Evolutionary conservation across 1,140 invertebrate species (phyloP), one percentile per base, ranked within the genome.

Genomic region (Leptinotarsa texana): DNA sequence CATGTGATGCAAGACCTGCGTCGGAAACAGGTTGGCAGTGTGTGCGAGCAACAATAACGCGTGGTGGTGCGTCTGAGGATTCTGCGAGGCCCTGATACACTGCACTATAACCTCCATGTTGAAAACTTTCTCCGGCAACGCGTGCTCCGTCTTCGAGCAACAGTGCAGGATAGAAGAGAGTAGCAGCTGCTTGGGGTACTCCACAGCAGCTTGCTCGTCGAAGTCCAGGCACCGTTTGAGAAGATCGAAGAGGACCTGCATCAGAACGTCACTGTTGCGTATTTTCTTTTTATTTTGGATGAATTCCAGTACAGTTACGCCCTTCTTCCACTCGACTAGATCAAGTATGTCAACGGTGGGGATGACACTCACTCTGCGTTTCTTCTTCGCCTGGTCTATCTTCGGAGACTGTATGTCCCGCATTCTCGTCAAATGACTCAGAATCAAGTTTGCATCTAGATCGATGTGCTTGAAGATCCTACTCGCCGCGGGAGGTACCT

Each of bases 21-120:
- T 91, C 0, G 95, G 93, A 69, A 93, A 88, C 77, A 95, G 87
- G 67, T 88, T 88, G 4, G 95, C 94, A 61, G 92, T 90, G 69
- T 94, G 89, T 0, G 93, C 92, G 0, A 98, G 85, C 1, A 98
- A 86, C 27, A 96, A 87, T 24, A 98, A 85, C 1, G 96, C 95
- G 80, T 97, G 94, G 82, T 97, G 94, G 83, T 98, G 96, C 0
- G 96, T 98, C 86, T 98, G 96, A 4, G 96, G 95, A 86, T 97
- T 97, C 79, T 93, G 91, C 0, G 96, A 96, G 6, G 90, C 91
- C 77, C 95, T 88, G n/a, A 98, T 92, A 80, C 95, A 96, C 75
- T 95, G 91, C 3, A 97, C 93, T 22, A 97, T 89, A 24, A 94
- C 80, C 82, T 96, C 95, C 70, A 97, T 91, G 73, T 95, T 92